Percentiles rank a stretch among this genome's conserved stretches.
Evolutionary conservation across 2,888 invertebrate genomes (phyloP).

Genomic region (Aplocera efformata): DNA sequence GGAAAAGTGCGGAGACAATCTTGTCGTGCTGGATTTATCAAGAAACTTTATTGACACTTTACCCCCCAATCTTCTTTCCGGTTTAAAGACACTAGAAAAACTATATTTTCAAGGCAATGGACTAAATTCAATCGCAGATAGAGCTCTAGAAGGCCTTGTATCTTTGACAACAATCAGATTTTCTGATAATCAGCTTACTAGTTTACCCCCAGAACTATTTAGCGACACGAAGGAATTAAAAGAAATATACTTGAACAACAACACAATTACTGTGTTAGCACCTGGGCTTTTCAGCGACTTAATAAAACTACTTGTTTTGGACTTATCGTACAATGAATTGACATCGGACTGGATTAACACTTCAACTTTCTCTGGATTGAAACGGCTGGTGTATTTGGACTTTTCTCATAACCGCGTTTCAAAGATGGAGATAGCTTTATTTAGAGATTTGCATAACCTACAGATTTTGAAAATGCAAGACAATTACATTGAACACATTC

Average conservation of each 20-base stretch:
- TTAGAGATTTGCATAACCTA: constrained; percentile 88
- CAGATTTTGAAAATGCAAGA: constrained; percentile 90
- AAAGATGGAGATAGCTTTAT: constrained; percentile 87
- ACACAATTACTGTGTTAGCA: constrained; percentile 89
- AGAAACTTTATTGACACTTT: constrained; percentile 88
- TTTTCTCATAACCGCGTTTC: constrained; percentile 88
- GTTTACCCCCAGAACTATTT: constrained; percentile 90
- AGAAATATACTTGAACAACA: constrained; percentile 90
- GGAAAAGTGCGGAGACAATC: constrained; percentile 85
- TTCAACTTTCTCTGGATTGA: constrained; percentile 88
- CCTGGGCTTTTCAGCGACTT: constrained; percentile 89
- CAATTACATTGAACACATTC: constrained; percentile 87
- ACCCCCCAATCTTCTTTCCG: constrained; percentile 86
- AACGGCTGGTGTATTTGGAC: constrained; percentile 88
- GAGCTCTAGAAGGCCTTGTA: constrained; percentile 87
- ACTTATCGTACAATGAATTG: constrained; percentile 89
- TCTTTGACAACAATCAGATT: constrained; percentile 87
- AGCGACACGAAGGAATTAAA: constrained; percentile 87
- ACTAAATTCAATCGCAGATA: constrained; percentile 87
- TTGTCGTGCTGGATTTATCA: constrained; percentile 86
- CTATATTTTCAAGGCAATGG: constrained; percentile 89
- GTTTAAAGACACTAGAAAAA: constrained; percentile 85
- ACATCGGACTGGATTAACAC: constrained; percentile 91
- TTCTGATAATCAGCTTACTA: constrained; percentile 89
- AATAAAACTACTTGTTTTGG: constrained; percentile 86